Evolutionary conservation across 2,113 vertebrate species (phyloP).

Genomic region (Gadus macrocephalus): DNA sequence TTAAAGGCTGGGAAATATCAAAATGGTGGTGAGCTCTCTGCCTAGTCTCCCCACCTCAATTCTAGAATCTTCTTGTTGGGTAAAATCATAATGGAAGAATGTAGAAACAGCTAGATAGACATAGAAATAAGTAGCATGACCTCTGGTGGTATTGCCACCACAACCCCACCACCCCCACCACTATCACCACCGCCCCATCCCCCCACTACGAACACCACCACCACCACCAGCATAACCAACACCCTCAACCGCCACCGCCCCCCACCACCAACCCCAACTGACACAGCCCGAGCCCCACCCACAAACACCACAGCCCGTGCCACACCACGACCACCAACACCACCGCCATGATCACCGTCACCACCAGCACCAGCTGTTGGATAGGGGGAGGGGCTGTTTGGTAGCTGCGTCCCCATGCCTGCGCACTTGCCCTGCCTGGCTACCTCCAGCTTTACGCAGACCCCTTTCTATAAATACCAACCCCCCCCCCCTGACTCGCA

Average conservation of each 20-base stretch:
- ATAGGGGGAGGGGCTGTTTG: slow-evolving; percentile 42
- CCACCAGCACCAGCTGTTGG: slow-evolving; percentile 58
- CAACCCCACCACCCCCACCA: background rate
- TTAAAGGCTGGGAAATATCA: too few relatives aligned
- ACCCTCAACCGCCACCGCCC: background rate
- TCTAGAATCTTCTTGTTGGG: too few relatives aligned
- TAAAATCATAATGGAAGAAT: too few relatives aligned
- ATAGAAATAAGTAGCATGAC: too few relatives aligned
- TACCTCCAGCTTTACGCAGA: slow-evolving; percentile 64
- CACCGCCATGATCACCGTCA: background rate
- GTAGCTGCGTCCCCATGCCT: slow-evolving; percentile 63
- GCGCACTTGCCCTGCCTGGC: slow-evolving; percentile 58
- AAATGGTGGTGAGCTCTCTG: too few relatives aligned
- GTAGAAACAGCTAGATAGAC: too few relatives aligned
- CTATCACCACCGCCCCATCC: background rate
- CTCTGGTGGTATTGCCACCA: too few relatives aligned
- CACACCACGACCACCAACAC: background rate
- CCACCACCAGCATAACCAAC: slow-evolving; percentile 9
- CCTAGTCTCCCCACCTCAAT: too few relatives aligned
- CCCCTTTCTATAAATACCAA: slow-evolving; percentile 84
- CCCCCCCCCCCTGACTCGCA: slow-evolving; percentile 11
- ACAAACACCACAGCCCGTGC: background rate
- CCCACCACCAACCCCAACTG: background rate
- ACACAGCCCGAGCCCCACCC: background rate
- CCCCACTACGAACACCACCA: background rate